Percentiles rank a stretch among this genome's conserved stretches.
Conservation (phyloP, 2,113 vertebrate species). For the Dasyornis broadbenti region DNA sequence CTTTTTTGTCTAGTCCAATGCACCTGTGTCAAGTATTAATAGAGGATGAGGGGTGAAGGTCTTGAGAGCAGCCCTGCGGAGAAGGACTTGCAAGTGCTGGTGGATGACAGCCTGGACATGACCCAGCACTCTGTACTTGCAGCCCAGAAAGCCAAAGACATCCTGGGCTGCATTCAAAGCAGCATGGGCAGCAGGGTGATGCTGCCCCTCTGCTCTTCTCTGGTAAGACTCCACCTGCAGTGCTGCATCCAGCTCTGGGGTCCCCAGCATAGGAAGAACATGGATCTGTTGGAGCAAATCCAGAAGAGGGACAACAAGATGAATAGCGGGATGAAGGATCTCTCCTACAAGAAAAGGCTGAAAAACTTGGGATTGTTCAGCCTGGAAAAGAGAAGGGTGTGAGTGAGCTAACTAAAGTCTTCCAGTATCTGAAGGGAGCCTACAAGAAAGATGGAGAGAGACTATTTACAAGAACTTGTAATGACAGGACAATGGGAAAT, state of each 20-base stretch:
- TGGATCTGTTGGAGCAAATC: rapidly evolving
- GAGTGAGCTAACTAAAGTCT: background rate
- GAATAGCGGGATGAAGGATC: background rate
- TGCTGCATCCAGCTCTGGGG: background rate
- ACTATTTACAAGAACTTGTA: background rate
- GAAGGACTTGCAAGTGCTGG: background rate
- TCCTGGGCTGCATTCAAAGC: background rate
- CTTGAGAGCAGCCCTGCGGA: background rate
- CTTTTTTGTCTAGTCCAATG: background rate
- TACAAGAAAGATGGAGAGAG: background rate
- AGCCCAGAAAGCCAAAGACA: rapidly evolving
- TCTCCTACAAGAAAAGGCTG: background rate
- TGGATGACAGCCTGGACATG: background rate
- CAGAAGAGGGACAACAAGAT: background rate
- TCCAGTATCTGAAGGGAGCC: background rate
- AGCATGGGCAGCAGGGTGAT: rapidly evolving
- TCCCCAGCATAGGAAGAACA: background rate
- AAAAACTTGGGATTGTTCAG: background rate
- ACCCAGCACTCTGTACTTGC: background rate
- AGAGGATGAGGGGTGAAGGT: background rate
- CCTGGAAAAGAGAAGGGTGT: background rate
- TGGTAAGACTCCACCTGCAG: background rate
- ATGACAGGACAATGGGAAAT: background rate
- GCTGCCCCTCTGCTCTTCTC: background rate
- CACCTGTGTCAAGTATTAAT: background rate